Conservation (phyloP, 2,888 invertebrate species). For the Drepanosiphum platanoidis region DNA sequence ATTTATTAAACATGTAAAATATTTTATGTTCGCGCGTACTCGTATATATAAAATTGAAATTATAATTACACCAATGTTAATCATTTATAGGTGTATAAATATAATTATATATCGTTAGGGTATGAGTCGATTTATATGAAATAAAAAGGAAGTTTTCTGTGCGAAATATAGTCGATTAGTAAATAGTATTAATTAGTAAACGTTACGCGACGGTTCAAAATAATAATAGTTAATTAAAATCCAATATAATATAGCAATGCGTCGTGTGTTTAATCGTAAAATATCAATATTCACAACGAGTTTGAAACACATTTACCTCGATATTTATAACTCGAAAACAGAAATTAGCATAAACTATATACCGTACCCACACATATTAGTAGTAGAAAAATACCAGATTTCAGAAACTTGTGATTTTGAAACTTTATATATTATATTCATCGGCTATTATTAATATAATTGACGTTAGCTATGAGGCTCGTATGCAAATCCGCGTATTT, state of each 20-base stretch:
- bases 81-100: too few species aligned
- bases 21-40: too few species aligned
- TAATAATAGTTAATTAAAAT: neutral
- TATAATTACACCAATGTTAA: too few species aligned
- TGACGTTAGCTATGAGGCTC: neutral
- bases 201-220: neutral
- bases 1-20: neutral
- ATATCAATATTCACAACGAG: neutral
- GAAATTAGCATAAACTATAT: too few species aligned
- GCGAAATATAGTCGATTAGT: too few species aligned
- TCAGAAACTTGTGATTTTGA: neutral
- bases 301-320: neutral
- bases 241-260: neutral
- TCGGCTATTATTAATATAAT: neutral
- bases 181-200: neutral
- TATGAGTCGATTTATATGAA: too few species aligned
- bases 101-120: too few species aligned
- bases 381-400: neutral
- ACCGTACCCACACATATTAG: too few species aligned
- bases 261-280: neutral
- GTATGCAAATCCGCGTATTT: neutral
- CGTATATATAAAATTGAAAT: too few species aligned
- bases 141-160: too few species aligned
- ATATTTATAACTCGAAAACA: too few species aligned
- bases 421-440: neutral